These are phyloP conservation scores for Chloromyia formosa DNA, from an alignment of 2,888 invertebrate genomes.

Conservation along the genomic window DNA sequence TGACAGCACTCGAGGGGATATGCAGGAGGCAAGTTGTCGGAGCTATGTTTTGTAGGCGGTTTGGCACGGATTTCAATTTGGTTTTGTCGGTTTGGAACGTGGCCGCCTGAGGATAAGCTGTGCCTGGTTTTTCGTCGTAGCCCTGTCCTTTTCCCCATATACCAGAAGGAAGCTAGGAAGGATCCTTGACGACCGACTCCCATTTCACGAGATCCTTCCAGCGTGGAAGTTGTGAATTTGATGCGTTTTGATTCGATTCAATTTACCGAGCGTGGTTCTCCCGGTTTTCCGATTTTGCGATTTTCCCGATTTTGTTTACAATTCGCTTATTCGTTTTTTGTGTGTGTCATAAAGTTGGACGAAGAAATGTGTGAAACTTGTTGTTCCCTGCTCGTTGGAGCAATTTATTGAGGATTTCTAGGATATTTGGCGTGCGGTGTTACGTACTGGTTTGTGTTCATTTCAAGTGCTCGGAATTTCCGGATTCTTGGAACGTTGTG, in stretches of 20 bases:
- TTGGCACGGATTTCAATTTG: slow-evolving; percentile 39
- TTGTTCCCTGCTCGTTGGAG: slow-evolving; percentile 43
- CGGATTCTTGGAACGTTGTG: slow-evolving; percentile 31
- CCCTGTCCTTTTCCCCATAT: slow-evolving; percentile 36
- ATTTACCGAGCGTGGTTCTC: slow-evolving; percentile 29
- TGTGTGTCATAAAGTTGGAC: slow-evolving; percentile 25
- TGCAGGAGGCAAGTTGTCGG: not conserved
- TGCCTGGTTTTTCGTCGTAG: slow-evolving; percentile 25
- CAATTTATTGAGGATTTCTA: slow-evolving; percentile 41
- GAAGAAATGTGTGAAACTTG: slow-evolving; percentile 39
- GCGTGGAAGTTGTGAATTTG: slow-evolving; percentile 48
- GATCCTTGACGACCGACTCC: slow-evolving; percentile 44
- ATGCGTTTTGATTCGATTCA: slow-evolving; percentile 42
- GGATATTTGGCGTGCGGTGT: slow-evolving; percentile 37
- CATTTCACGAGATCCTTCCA: slow-evolving; percentile 47
- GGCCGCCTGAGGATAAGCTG: slow-evolving; percentile 34
- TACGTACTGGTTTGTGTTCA: slow-evolving; percentile 28
- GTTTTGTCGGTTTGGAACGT: slow-evolving; percentile 39
- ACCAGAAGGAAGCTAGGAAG: slow-evolving; percentile 22
- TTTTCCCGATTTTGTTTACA: slow-evolving; percentile 40
- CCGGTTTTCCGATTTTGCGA: slow-evolving; percentile 42
- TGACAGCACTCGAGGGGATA: not conserved
- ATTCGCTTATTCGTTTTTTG: slow-evolving; percentile 9
- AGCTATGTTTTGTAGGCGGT: slow-evolving; percentile 35
- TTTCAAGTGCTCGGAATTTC: slow-evolving; percentile 40